These are phyloP conservation scores for Liodrosophila aerea DNA, from an alignment of 2,888 invertebrate species.

Conservation along the genomic window DNA sequence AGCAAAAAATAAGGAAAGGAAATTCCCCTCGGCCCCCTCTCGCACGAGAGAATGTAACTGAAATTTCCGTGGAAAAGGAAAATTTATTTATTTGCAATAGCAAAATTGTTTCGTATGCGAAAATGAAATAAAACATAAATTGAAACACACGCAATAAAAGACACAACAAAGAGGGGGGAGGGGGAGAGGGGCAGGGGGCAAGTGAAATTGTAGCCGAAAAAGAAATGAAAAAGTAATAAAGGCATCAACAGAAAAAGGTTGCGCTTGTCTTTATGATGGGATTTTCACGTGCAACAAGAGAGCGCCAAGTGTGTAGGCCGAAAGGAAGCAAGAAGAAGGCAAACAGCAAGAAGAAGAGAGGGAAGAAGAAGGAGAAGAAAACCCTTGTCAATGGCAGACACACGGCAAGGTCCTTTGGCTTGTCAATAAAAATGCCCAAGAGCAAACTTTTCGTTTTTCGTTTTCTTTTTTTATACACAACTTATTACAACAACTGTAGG, in stretches of 20 bases:
- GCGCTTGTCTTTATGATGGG: conserved; percentile 58
- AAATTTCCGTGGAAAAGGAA: conserved; percentile 8
- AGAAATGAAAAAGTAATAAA: conserved; percentile 57
- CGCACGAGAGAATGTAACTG: conserved; percentile 13
- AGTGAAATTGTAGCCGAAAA: conserved; percentile 33
- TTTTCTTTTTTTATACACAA: neutral
- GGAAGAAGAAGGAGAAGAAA: conserved; percentile 16
- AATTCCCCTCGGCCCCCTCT: neutral
- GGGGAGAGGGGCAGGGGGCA: neutral
- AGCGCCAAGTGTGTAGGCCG: conserved; percentile 4
- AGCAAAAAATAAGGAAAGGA: neutral
- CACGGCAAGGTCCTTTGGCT: conserved; percentile 23
- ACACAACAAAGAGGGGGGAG: neutral
- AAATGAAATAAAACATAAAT: conserved; percentile 35
- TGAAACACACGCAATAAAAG: conserved; percentile 27
- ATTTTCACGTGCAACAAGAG: conserved; percentile 62
- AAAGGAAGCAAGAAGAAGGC: conserved; percentile 1
- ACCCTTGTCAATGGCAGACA: conserved; percentile 64
- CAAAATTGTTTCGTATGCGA: conserved; percentile 11
- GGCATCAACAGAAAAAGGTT: conserved; percentile 33
- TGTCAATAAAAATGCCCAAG: conserved; percentile 65
- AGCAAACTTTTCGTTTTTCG: too few relatives aligned
- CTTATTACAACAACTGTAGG: neutral
- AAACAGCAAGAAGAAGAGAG: neutral
- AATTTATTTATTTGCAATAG: conserved; percentile 27